Conservation (phyloP, 2,797 vertebrate species). For the Chrosomus eos region DNA sequence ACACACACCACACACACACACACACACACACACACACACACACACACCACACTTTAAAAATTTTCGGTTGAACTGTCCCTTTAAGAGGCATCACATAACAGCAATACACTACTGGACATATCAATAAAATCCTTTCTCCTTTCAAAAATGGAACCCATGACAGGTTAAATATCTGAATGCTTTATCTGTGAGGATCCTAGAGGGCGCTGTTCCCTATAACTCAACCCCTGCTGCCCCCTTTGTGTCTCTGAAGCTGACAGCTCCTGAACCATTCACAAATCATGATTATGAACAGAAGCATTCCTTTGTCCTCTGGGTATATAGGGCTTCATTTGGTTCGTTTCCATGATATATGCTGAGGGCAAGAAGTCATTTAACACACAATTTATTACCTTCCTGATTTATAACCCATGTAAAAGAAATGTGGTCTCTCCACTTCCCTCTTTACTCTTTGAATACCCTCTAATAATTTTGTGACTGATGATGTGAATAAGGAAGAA, state of each 20-base stretch:
- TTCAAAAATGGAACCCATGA: not conserved
- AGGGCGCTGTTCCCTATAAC: constrained; percentile 16
- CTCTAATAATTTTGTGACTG: constrained; percentile 70
- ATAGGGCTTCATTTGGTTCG: constrained; percentile 75
- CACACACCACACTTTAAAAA: no score
- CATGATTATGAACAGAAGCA: constrained; percentile 47
- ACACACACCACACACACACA: no score
- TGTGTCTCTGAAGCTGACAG: constrained; percentile 58
- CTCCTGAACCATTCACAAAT: constrained; percentile 72
- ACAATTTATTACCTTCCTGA: constrained; percentile 79
- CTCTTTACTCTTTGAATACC: constrained; percentile 29
- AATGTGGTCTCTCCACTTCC: constrained; percentile 59
- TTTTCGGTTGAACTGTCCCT: no score
- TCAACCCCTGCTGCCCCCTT: constrained; percentile 9
- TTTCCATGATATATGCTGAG: constrained; percentile 75
- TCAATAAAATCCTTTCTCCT: not conserved
- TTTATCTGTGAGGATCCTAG: not conserved
- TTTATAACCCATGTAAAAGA: constrained; percentile 73
- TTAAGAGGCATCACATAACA: not conserved
- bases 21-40: no score
- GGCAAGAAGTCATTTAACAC: constrained; percentile 82
- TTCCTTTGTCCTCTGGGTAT: constrained; percentile 71
- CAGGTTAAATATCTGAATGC: not conserved
- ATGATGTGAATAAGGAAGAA: constrained; percentile 74
- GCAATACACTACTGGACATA: not conserved